Conservation (phyloP, 2,113 vertebrate species). For the Xenopus borealis region DNA sequence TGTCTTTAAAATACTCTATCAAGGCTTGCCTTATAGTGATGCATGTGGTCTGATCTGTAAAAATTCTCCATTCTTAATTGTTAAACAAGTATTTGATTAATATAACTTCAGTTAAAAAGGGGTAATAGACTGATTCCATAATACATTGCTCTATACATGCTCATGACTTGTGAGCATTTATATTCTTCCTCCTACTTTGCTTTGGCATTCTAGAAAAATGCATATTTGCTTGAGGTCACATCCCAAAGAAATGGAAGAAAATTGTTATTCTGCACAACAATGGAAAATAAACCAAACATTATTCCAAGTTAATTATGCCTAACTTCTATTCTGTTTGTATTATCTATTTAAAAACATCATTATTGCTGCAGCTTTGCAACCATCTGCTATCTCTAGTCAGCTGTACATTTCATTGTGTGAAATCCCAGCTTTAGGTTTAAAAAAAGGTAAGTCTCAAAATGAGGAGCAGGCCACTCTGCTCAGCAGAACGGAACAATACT, state of each 20-base stretch:
- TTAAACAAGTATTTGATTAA: too few species aligned
- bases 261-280: background rate
- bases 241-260: background rate
- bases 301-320: too few species aligned
- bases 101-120: too few species aligned
- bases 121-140: too few species aligned
- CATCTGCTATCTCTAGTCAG: conserved; percentile 1
- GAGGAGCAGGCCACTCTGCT: background rate
- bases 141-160: too few species aligned
- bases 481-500: background rate
- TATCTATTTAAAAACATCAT: background rate
- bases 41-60: too few species aligned
- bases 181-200: too few species aligned
- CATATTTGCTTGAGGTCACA: background rate
- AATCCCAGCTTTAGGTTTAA: background rate
- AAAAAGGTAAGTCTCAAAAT: background rate
- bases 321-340: background rate
- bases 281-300: background rate
- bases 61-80: too few species aligned
- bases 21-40: too few species aligned
- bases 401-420: background rate
- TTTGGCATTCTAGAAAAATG: too few species aligned
- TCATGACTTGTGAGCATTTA: too few species aligned
- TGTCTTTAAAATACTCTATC: too few species aligned
- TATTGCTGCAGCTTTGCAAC: background rate